Evolutionary conservation across 1,140 invertebrate species (phyloP), one percentile per base, ranked within the genome.

Genomic region (Episyrphus balteatus): DNA sequence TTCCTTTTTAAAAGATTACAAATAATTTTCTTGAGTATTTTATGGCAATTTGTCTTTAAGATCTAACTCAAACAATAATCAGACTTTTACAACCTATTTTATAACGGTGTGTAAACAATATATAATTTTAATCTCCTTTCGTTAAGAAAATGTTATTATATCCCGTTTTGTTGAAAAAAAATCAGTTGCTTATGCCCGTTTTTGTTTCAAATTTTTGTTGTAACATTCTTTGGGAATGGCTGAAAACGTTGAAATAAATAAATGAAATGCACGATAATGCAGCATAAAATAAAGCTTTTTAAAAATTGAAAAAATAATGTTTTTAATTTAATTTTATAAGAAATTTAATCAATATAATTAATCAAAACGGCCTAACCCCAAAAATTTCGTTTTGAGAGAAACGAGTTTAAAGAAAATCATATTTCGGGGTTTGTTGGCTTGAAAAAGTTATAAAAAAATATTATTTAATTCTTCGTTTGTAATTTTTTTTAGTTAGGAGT

Each of bases 101-200:
- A 55, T 34, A 47, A 59, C 55, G 54, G 54, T 53, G 42, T 15
- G 43, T 45, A 43, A 42, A 54, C 48, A 57, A 52, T 60, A 58
- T 54, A 43, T 49, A 49, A 52, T 60, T 56, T 47, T 50, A 60
- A 60, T 60, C 51, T 58, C 55, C 52, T 59, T 59, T 50, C 14
- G 50, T 48, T 58, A 51, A 19, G 47, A 54, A 50, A 52, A 58
- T 52, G 51, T 54, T 50, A 52, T 59, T 48, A 59, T 56, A 52
- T 50, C 46, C 38, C 31, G 50, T 55, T 51, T 55, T 48, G 49
- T n/a, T n/a, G n/a, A n/a, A n/a, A n/a, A 15, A 15, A 18, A 9
- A 8, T 18, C 9, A 9, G 14, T 7, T n/a, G n/a, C 38, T 15
- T 50, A 31, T 50, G 18, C 30, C 33, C 45, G 52, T 51, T 56